phyloP scores from a whole-genome alignment of 2,888 invertebrate species.

The Temnothorax rugatulus region DNA sequence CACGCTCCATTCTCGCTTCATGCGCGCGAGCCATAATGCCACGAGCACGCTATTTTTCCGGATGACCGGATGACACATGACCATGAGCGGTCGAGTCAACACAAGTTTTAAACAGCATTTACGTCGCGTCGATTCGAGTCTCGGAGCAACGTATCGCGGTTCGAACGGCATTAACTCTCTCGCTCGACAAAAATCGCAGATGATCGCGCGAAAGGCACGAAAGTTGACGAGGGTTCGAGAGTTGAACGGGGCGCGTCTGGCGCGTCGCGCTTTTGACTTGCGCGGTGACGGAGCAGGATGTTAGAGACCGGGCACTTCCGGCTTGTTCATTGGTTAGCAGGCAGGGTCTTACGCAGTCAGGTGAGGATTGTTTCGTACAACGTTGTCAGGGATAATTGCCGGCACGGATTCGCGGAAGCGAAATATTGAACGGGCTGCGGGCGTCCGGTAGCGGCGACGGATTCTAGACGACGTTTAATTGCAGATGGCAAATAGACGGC shows the following conservation, averaged over 20 bases:
- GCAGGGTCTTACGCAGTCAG: constrained; percentile 78
- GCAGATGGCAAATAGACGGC: constrained; percentile 79
- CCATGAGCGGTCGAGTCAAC: constrained; percentile 1
- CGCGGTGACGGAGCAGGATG: neutral
- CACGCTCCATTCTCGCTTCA: neutral
- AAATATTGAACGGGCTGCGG: constrained; percentile 68
- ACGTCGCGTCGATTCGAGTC: neutral
- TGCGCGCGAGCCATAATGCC: neutral
- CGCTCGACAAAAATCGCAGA: neutral
- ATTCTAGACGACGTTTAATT: constrained; percentile 78
- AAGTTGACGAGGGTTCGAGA: neutral
- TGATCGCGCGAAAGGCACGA: neutral
- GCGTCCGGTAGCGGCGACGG: constrained; percentile 71
- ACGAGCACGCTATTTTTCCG: neutral
- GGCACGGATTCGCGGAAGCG: constrained; percentile 33
- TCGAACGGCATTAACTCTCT: neutral
- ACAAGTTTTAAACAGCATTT: neutral
- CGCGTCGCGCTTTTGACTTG: constrained; percentile 50
- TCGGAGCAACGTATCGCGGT: neutral
- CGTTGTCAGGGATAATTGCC: neutral
- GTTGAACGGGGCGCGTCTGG: neutral
- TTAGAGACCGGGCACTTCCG: constrained; percentile 72
- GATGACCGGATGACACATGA: neutral
- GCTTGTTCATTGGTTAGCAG: constrained; percentile 69
- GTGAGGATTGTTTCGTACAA: constrained; percentile 73